These are phyloP conservation scores for Scaptomyza montana DNA, from an alignment of 1,140 invertebrate species.

Conservation along the genomic window DNA sequence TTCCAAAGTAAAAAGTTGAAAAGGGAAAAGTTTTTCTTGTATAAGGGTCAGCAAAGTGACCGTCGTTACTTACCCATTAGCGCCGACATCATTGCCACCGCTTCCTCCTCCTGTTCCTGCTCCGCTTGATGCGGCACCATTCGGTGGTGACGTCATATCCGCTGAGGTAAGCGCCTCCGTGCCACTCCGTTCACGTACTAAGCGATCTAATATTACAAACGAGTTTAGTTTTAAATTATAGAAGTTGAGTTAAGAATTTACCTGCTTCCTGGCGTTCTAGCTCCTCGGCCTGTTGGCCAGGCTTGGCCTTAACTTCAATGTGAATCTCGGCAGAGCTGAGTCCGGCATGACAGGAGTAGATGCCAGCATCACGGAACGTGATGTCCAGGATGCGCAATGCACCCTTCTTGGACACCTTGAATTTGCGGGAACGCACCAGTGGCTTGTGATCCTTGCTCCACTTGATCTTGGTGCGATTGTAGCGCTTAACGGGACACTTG, in stretches of 20 bases:
- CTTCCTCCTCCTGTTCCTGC: neutral
- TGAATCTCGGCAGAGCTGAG: constrained; percentile 89
- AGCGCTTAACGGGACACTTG: constrained; percentile 93
- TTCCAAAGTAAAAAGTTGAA: constrained; percentile 27
- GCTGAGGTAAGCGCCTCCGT: constrained; percentile 81
- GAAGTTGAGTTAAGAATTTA: constrained; percentile 24
- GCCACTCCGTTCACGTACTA: constrained; percentile 76
- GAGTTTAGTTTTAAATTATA: neutral
- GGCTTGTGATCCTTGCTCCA: constrained; percentile 92
- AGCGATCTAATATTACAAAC: constrained; percentile 60
- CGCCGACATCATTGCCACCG: constrained; percentile 39
- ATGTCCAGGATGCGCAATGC: constrained; percentile 92
- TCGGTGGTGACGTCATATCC: constrained; percentile 70
- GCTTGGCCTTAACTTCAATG: constrained; percentile 89
- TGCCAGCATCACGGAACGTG: constrained; percentile 89
- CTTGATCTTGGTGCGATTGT: constrained; percentile 90
- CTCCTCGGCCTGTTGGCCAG: constrained; percentile 91
- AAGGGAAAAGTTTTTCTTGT: constrained; percentile 42
- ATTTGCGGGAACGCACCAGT: constrained; percentile 89
- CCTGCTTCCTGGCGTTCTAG: constrained; percentile 86
- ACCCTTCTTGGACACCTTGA: constrained; percentile 94
- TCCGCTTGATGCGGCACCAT: constrained; percentile 24
- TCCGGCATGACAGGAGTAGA: constrained; percentile 92
- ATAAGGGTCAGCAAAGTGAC: constrained; percentile 14
- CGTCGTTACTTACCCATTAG: constrained; percentile 73